These are phyloP conservation scores for Drosophila albomicans DNA, from an alignment of 1,140 invertebrate species.

Conservation along the genomic window DNA sequence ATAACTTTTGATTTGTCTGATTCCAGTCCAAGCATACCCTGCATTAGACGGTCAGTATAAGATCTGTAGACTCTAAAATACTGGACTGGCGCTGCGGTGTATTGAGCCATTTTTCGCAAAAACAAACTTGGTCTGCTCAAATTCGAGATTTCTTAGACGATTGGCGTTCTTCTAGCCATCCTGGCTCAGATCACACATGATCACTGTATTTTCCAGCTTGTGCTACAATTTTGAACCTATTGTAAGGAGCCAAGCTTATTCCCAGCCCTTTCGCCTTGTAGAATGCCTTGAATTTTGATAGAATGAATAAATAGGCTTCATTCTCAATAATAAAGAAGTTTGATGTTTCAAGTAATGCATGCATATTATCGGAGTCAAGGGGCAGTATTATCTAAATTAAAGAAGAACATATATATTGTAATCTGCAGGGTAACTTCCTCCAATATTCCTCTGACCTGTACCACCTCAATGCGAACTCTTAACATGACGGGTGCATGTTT, in stretches of 20 bases:
- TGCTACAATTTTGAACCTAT: conserved; percentile 26
- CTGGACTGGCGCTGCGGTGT: conserved; percentile 85
- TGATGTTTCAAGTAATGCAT: background rate
- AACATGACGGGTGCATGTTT: conserved; percentile 70
- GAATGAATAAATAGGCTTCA: background rate
- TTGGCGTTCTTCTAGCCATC: conserved; percentile 86
- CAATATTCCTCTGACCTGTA: conserved; percentile 40
- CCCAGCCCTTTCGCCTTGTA: background rate
- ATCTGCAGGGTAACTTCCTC: no score
- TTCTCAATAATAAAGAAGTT: conserved; percentile 2
- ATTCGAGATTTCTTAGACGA: conserved; percentile 85
- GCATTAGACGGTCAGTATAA: conserved; percentile 38
- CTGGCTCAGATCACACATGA: conserved; percentile 85
- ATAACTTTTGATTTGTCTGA: conserved; percentile 3
- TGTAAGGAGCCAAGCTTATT: background rate
- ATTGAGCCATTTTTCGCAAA: conserved; percentile 86
- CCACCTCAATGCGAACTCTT: conserved; percentile 59
- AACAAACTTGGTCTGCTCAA: conserved; percentile 85
- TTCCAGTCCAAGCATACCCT: conserved; percentile 37
- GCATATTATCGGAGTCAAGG: background rate
- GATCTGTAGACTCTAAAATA: conserved; percentile 45
- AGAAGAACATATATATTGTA: no score
- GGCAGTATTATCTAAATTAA: background rate
- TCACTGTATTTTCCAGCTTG: conserved; percentile 64
- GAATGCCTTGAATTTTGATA: background rate